Evolutionary conservation across 2,113 vertebrate species (phyloP), one percentile per base, ranked within the genome.

Genomic region (Tychaedon coryphoeus): DNA sequence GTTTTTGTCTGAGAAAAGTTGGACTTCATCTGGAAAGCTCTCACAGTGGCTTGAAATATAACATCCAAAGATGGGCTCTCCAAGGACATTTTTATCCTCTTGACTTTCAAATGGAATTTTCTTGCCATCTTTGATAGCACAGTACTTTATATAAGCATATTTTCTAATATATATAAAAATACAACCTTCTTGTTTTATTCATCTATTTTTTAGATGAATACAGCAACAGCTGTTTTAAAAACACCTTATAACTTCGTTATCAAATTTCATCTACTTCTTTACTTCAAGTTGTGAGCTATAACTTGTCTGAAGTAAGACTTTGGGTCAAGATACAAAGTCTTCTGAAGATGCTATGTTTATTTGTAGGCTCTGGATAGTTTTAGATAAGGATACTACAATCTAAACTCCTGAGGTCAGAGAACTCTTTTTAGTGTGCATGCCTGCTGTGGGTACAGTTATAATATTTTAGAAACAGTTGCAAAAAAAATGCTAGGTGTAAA

Each of bases 31-130:
- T 86, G 90, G 60, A 74, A 58, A 67, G 23, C 76, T 96, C 80
- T 90, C 64, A 88, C 69, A 86, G 16, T 93, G 79, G 82, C 48
- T 54, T 86, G 82, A 89, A 80, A 88, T 57, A 38, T 34, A 34
- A 74, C 60, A 42, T 65, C 36, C 47, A 84, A 92, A 95, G 64
- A 45, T 1, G 53, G 90, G 65, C 25, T 25, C 51, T 73, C 72
- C 56, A 72, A 80, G 23, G 79, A 71, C 20, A 57, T 79, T 86
- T 88, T 92, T 17, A 2, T 69, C 36, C 8, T 48, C 57, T 75
- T 80, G 66, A 80, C 18, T 97, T 97, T 89, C 96, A 96, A 93
- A 80, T 94, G 87, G 91, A 76, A 95, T 89, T 95, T 95, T 78
- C 18, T 80, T 94, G 70, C 66, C n/a, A 73, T 80, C 40, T 74